phyloP scores from a whole-genome alignment of 1,140 invertebrate species.

The Neodiprion virginianus region DNA sequence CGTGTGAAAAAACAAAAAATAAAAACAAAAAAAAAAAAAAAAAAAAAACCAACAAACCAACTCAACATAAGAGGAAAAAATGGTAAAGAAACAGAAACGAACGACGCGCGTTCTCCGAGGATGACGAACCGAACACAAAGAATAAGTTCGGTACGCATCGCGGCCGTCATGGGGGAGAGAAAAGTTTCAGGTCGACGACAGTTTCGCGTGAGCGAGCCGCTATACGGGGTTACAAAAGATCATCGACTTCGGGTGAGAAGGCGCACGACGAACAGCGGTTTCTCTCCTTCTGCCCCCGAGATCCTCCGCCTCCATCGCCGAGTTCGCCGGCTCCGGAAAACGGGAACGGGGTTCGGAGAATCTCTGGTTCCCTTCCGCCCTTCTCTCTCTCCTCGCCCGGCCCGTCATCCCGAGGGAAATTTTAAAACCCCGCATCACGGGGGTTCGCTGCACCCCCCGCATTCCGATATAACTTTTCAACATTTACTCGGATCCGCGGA shows the following conservation, averaged over 20 bases:
- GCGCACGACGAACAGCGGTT: not conserved
- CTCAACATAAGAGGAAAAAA: too few relatives aligned
- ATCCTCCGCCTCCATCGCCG: not conserved
- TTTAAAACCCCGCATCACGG: not conserved
- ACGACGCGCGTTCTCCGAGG: too few relatives aligned
- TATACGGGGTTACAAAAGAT: not conserved
- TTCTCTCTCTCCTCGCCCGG: not conserved
- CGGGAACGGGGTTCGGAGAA: not conserved
- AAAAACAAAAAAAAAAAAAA: too few relatives aligned
- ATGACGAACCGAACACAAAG: too few relatives aligned
- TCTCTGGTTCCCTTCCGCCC: not conserved
- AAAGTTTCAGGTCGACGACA: too few relatives aligned
- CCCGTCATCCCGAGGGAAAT: slow-evolving; percentile 4
- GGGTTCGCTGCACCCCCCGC: not conserved
- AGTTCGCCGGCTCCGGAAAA: not conserved
- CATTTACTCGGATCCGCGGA: not conserved
- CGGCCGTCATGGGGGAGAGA: too few relatives aligned
- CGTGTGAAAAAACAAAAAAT: too few relatives aligned
- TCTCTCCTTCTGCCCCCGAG: not conserved
- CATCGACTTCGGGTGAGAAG: not conserved
- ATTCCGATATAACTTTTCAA: not conserved
- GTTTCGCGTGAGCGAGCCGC: not conserved
- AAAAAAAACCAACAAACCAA: too few relatives aligned
- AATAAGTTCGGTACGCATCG: too few relatives aligned
- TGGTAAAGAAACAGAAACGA: too few relatives aligned